Evolutionary conservation across 2,797 vertebrate species (phyloP), one percentile per base, ranked within the genome.

Genomic region (Coregonus suidteri): DNA sequence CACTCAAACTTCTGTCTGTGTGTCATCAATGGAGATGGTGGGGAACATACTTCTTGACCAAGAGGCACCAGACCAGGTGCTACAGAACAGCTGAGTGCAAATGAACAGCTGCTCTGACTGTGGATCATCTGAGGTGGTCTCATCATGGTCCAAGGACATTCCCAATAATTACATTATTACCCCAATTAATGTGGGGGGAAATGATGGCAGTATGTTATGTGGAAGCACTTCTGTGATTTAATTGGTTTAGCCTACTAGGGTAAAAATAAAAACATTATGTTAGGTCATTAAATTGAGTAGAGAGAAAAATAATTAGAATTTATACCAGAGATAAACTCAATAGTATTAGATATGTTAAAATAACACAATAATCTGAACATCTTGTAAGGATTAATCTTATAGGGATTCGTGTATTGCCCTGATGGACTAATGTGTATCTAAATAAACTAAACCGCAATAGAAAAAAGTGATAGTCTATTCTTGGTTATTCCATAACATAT

Each of bases 1-100:
- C 14, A 18, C 18, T 69, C 67, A 34, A 69, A 37, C 25, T 11
- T 66, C 7, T 79, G 71, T 81, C 67, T 79, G 78, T 62, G 79
- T 81, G 66, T 77, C 73, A 31, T 4, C 77, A 7, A 75, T 65
- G 72, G 52, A 65, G 77, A 79, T 71, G 76, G 75, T 65, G 73
- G 86, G n/a, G 75, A 83, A 85, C 82, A 91, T 90, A 92, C 89
- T 81, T 68, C 11, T 47, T 71, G 71, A 73, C 72, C 72, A 35
- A 56, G 18, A 81, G 90, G 90, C 90, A 91, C 89, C 90, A 90
- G 89, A 91, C 90, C 91, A 90, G 89, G 89, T 93, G 91, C 88
- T 89, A 88, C 65, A 71, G 71, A 89, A 88, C 90, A 93, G 91
- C 91, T 92, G 91, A 93, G 82, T 71, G 71, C 80, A 78, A 16